Evolutionary conservation across 2,888 invertebrate genomes (phyloP), one percentile per base, ranked within the genome.

Genomic region (Heliconius ethilla): DNA sequence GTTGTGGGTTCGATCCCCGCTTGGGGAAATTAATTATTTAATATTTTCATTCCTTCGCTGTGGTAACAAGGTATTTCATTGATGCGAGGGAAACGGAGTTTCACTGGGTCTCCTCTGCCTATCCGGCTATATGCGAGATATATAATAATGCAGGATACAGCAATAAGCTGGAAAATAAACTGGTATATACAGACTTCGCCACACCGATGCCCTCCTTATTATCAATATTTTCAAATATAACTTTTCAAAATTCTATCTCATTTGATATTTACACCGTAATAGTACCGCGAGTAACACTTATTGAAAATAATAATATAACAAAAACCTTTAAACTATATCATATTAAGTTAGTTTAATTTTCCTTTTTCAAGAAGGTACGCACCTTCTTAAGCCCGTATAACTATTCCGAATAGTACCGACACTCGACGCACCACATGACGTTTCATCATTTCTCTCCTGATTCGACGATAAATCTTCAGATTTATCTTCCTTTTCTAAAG

Each of bases 341-440:
- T 18, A 1, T 45, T 45, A 6, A 55, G 55, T 18, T 55, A 7
- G 22, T 55, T 55, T 22, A 9, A 22, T 55, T 55, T 55, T 45
- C 18, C 45, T 45, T 45, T 18, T 45, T 45, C 33, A 5, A 18
- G 45, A 45, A 45, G 6, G 3, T 18, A 51, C 70, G 13, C 27
- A 74, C 73, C 73, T 74, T 18, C 73, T 85, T 3, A 88, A 83
- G 40, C 86, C 89, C 45, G 88, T 87, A 66, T 85, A 87, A 75
- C 86, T 87, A 63, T 90, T 87, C 27, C 88, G 83, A 1, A 84
- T 82, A 6, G 85, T 87, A 59, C 87, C 87, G 5, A 83, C 82
- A 79, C 87, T 89, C 22, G 67, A 69, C 67, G 7, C 67, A n/a
- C 86, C 87, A 2, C 86, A 86, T 0, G 90, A 87, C 6, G 78